Base-by-base conservation (phyloP, 2,113 vertebrate genomes). In the Tachuris rubrigastra region DNA sequence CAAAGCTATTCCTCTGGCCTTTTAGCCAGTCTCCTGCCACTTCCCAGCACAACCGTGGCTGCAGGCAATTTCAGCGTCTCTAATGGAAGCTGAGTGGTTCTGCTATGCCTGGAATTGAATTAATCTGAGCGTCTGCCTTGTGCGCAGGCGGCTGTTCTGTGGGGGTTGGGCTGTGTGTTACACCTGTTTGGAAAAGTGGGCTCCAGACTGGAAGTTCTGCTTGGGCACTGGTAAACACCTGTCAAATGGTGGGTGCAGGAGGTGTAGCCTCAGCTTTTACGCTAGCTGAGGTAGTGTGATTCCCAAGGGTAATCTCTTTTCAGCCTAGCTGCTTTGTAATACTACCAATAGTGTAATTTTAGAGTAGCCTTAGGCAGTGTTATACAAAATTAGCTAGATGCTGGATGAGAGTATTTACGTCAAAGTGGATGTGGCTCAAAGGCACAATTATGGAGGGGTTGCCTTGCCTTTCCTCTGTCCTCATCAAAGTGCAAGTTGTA, bases 81-180 rank as follows among this genome's bases (percentile, higher is more conserved):
- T 95, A 77, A 92, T 84, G n/a, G 79, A 69, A 69, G 46, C 50
- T 53, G 59, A 66, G 68, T 92, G 67, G 22, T 86, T 83, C 86
- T 90, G 62, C 44, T 60, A 12, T 0, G 20, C 44, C 71, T 79
- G 71, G 67, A 95, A 79, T 42, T 60, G 67, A 88, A 31, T 83
- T 87, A 58, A 81, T 80, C 55, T 58, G 85, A 85, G 77, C 2
- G 2, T 19, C 52, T 75, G 85, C 55, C 44, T 28, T 53, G 28
- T 6, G 6, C 25, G 12, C 0, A 0, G n/a, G 50, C 55, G 59
- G 55, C 27, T 66, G n/a, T 37, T 77, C 68, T 41, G 37, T 44
- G 22, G 37, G 2, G 4, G 21, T 31, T 37, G 42, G 52, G 41
- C 52, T 79, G 33, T 67, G 73, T 5, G 1, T 49, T 74, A 52